phyloP scores from a whole-genome alignment of 92 coral and sea anemone genomes.

The Epizoanthus fatuus region DNA sequence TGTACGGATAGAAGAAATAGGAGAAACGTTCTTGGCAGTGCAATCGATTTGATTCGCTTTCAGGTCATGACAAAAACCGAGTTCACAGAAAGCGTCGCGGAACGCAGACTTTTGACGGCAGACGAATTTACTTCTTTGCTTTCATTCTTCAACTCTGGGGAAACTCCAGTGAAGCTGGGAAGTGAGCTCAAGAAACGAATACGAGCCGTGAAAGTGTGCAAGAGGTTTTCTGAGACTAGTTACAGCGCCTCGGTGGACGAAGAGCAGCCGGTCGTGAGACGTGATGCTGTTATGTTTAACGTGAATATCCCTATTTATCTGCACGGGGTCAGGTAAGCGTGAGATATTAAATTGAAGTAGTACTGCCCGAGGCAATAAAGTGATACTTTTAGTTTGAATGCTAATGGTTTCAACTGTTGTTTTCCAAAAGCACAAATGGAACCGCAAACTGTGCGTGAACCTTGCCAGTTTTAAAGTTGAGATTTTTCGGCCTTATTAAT shows the following conservation, averaged over 20 bases:
- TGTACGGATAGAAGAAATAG: constrained; percentile 41
- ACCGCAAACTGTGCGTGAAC: no score
- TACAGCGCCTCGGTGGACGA: constrained; percentile 27
- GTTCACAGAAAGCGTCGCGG: constrained; percentile 27
- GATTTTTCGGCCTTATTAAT: no score
- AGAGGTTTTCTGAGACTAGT: constrained; percentile 32
- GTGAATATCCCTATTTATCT: constrained; percentile 26
- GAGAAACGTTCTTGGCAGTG: constrained; percentile 58
- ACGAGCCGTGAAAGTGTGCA: constrained; percentile 31
- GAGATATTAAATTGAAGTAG: no score
- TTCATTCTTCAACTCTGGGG: constrained; percentile 23
- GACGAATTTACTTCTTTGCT: constrained; percentile 31
- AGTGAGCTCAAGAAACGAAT: constrained; percentile 18
- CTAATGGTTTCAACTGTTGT: no score
- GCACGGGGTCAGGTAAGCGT: constrained; percentile 41
- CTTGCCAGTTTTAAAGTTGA: no score
- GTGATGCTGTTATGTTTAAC: constrained; percentile 43
- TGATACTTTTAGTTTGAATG: no score
- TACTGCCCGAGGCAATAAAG: no score
- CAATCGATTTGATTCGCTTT: constrained; percentile 58
- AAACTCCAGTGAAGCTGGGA: constrained; percentile 30
- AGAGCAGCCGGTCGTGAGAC: constrained; percentile 28
- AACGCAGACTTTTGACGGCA: constrained; percentile 28
- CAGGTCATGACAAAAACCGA: constrained; percentile 53
- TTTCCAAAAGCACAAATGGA: no score